These are phyloP conservation scores for Amphiprion ocellaris DNA, from an alignment of 2,113 vertebrate species.

Conservation along the genomic window DNA sequence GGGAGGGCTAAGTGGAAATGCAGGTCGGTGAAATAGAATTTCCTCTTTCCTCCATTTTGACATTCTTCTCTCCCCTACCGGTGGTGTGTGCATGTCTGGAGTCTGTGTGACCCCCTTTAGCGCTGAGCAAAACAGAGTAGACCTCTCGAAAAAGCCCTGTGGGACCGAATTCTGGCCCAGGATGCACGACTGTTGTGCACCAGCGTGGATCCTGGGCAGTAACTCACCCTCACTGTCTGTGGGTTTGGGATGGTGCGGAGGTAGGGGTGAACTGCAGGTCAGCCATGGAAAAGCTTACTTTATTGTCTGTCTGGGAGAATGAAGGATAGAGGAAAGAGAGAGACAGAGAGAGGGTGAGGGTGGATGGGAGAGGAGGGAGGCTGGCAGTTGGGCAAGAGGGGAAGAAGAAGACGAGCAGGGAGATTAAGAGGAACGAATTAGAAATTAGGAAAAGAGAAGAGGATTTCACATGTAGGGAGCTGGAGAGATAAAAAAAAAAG, in stretches of 20 bases:
- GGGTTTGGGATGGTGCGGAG: constrained; percentile 72
- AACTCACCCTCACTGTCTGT: constrained; percentile 74
- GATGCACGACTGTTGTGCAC: constrained; percentile 42
- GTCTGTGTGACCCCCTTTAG: constrained; percentile 62
- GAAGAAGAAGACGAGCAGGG: not conserved
- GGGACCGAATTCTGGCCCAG: constrained; percentile 61
- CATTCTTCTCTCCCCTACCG: constrained; percentile 38
- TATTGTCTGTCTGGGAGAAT: constrained; percentile 72
- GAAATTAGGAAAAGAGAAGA: constrained; percentile 21
- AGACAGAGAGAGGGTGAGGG: constrained; percentile 31
- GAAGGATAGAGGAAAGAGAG: constrained; percentile 60
- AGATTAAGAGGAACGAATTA: constrained; percentile 20
- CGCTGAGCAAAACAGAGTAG: constrained; percentile 33
- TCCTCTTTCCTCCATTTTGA: constrained; percentile 44
- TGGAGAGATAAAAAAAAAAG: not conserved
- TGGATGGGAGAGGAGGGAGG: constrained; percentile 14
- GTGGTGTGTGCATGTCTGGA: constrained; percentile 57
- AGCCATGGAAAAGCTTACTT: constrained; percentile 75
- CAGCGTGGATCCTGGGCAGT: constrained; percentile 63
- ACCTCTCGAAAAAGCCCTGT: constrained; percentile 30
- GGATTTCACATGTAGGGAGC: constrained; percentile 39
- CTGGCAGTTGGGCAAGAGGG: constrained; percentile 24
- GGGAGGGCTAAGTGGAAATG: constrained; percentile 33
- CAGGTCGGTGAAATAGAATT: constrained; percentile 31
- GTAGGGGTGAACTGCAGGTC: constrained; percentile 82